A percentile compares a stretch with the other conserved stretches of the same genome.
Evolutionary conservation across 2,888 invertebrate species (phyloP).

Genomic region (Drosophila mayaguana): DNA sequence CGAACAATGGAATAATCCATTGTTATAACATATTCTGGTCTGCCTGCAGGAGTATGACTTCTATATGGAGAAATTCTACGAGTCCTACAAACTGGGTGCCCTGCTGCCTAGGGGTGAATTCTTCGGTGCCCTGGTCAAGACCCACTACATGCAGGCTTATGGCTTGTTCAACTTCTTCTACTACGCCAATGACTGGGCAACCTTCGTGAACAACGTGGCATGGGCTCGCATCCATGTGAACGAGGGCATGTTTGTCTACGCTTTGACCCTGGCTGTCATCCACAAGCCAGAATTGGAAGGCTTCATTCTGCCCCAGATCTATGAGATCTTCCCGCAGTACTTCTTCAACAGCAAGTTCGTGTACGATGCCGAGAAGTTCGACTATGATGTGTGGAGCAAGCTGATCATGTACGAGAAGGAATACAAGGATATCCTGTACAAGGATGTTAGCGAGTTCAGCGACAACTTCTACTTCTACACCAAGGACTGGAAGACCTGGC

Average conservation of each 20-base stretch:
- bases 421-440: constrained; percentile 84
- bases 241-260: constrained; percentile 91
- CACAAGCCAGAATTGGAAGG: constrained; percentile 89
- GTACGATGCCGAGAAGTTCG: constrained; percentile 88
- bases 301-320: constrained; percentile 89
- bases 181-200: constrained; percentile 90
- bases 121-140: constrained; percentile 86
- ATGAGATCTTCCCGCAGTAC: constrained; percentile 92
- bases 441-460: constrained; percentile 64
- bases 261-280: constrained; percentile 89
- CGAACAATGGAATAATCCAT: not conserved
- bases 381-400: constrained; percentile 77
- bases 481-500: constrained; percentile 81
- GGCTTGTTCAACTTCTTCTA: constrained; percentile 88
- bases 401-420: constrained; percentile 81
- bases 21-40: not conserved
- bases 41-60: constrained; percentile 63
- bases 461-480: constrained; percentile 72
- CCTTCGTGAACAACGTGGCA: constrained; percentile 89
- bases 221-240: constrained; percentile 89
- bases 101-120: constrained; percentile 87
- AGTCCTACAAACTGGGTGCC: constrained; percentile 82
- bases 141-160: constrained; percentile 86
- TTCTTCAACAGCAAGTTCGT: constrained; percentile 91
- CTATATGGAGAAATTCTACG: constrained; percentile 78